These are phyloP conservation scores for Myxocyprinus asiaticus DNA, from an alignment of 2,113 vertebrate genomes.

Conservation along the genomic window DNA sequence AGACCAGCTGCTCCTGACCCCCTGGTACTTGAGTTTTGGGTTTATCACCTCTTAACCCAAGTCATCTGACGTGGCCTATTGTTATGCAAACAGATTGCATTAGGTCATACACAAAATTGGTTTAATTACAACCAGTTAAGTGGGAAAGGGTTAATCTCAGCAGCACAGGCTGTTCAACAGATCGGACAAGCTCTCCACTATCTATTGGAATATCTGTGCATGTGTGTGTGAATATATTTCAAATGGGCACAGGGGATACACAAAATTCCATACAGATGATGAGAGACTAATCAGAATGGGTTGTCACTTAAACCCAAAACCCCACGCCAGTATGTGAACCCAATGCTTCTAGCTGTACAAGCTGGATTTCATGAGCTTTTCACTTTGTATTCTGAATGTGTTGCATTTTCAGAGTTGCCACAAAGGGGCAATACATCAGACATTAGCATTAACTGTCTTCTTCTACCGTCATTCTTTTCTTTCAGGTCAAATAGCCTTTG, in stretches of 20 bases:
- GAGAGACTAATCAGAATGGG: no score
- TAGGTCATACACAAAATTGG: conserved; percentile 15
- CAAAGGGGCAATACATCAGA: no score
- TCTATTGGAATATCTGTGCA: not conserved
- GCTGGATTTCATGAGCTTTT: no score
- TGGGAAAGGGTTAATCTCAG: conserved; percentile 24
- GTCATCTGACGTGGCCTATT: conserved; percentile 25
- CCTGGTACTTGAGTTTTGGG: not conserved
- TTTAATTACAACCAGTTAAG: conserved; percentile 40
- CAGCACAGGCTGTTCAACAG: conserved; percentile 25
- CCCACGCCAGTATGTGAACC: no score
- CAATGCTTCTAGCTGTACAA: no score
- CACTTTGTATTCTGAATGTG: no score
- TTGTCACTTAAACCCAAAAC: no score
- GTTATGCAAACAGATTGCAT: conserved; percentile 41
- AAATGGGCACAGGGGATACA: not conserved
- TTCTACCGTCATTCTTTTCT: no score
- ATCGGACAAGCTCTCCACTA: conserved; percentile 1
- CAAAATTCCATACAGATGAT: no score
- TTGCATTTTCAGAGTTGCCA: no score
- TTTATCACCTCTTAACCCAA: conserved; percentile 31
- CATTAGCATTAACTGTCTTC: no score
- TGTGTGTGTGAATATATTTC: conserved; percentile 8
- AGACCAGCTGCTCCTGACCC: conserved; percentile 7
- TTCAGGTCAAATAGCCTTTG: no score